A percentile compares a stretch with the other conserved stretches of the same genome.
Evolutionary conservation across 2,797 vertebrate genomes (phyloP).

Genomic region (Artibeus jamaicensis): DNA sequence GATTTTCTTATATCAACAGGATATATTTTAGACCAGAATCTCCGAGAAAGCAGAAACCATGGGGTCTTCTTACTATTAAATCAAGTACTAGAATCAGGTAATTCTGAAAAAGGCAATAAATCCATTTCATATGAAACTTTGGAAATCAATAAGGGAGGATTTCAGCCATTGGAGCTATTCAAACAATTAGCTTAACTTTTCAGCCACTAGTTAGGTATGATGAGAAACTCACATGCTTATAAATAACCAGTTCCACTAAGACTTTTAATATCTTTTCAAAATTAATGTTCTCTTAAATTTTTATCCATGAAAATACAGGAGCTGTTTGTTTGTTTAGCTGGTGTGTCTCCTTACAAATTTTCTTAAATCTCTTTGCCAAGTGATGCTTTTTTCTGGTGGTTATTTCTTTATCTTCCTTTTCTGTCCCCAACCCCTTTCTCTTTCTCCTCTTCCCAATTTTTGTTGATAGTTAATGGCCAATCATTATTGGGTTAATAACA

Average conservation of each 20-base stretch:
- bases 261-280: background rate
- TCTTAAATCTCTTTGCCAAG: background rate
- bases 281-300: background rate
- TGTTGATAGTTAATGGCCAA: background rate
- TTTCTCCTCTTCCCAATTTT: background rate
- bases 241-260: background rate
- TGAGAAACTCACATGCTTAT: background rate
- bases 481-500: background rate
- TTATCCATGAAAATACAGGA: background rate
- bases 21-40: background rate
- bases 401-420: background rate
- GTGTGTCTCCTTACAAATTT: background rate
- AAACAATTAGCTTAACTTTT: background rate
- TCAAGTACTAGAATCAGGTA: background rate
- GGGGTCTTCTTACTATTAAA: background rate
- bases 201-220: background rate
- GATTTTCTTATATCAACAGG: background rate
- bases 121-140: background rate
- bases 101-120: conserved; percentile 1
- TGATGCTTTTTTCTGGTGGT: background rate
- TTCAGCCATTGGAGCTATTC: background rate
- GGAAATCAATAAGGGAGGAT: background rate
- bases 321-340: background rate
- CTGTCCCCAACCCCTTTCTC: background rate
- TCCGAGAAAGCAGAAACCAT: background rate